Percentiles rank a stretch among this genome's conserved stretches.
Conservation (phyloP, 2,888 invertebrate genomes). For the Allophyes oxyacanthae region DNA sequence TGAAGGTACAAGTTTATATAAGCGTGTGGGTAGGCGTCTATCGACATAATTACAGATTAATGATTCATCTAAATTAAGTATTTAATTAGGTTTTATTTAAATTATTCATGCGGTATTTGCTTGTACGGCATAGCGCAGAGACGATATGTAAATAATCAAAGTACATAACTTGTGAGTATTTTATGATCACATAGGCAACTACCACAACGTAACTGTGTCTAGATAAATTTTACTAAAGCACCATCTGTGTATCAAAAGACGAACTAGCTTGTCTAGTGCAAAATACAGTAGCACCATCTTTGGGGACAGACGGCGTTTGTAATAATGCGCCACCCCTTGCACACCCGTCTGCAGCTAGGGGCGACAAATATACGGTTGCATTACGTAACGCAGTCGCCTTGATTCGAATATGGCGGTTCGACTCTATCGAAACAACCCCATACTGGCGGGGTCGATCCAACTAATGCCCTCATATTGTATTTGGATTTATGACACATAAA, state of each 20-base stretch:
- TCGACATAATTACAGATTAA: conserved; percentile 11
- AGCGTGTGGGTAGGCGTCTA: conserved; percentile 4
- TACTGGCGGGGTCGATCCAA: conserved; percentile 8
- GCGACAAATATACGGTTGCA: conserved; percentile 67
- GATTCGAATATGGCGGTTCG: conserved; percentile 19
- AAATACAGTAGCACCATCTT: conserved; percentile 87
- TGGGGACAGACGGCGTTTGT: conserved; percentile 75
- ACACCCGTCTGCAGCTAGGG: conserved; percentile 72
- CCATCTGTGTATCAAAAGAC: conserved; percentile 82
- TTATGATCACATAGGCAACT: background rate
- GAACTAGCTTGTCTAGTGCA: conserved; percentile 78
- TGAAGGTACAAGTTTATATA: no score
- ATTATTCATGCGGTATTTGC: conserved; percentile 23
- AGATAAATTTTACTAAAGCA: conserved; percentile 52
- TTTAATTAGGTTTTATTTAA: conserved; percentile 25
- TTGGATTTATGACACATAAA: conserved; percentile 31
- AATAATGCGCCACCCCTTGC: conserved; percentile 79
- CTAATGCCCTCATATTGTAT: conserved; percentile 15
- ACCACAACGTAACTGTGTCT: background rate
- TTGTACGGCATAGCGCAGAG: conserved; percentile 1
- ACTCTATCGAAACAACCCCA: conserved; percentile 25
- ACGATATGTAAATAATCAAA: background rate
- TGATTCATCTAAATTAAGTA: conserved; percentile 19
- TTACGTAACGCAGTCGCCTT: conserved; percentile 63
- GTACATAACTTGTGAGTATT: background rate